Conservation (phyloP, 2,113 vertebrate species). For the Craseonycteris thonglongyai region DNA sequence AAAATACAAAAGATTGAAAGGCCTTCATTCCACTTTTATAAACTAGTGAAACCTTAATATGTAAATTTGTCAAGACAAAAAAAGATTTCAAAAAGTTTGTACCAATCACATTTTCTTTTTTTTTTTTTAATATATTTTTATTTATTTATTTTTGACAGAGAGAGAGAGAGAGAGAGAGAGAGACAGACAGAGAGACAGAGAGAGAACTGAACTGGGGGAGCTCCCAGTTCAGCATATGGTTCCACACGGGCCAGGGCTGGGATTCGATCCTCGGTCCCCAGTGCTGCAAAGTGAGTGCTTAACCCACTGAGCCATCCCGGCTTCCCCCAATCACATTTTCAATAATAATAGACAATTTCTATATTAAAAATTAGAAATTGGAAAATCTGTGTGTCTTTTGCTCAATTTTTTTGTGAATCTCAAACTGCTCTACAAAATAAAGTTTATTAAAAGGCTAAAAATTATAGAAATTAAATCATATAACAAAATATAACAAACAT, state of each 20-base stretch:
- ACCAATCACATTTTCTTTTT: too few species aligned
- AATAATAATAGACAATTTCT: background rate
- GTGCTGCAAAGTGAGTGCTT: too few species aligned
- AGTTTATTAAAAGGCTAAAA: background rate
- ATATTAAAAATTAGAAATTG: background rate
- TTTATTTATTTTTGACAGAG: too few species aligned
- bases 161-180: too few species aligned
- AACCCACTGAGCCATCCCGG: too few species aligned
- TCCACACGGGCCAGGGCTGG: too few species aligned
- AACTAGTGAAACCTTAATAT: background rate
- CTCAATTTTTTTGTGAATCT: background rate
- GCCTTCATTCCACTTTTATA: background rate
- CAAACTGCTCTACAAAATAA: background rate
- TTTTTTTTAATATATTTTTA: too few species aligned
- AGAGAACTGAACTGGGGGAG: too few species aligned
- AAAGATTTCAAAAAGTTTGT: background rate
- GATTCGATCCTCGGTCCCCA: too few species aligned
- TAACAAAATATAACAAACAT: background rate
- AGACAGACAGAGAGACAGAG: too few species aligned
- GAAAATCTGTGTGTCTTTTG: background rate
- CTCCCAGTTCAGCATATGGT: too few species aligned
- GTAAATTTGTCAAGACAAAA: background rate
- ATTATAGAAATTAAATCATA: background rate
- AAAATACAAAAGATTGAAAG: background rate
- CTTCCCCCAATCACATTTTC: background rate